These are phyloP conservation scores for Austrolebias charrua DNA, from an alignment of 2,797 vertebrate species.

Conservation along the genomic window DNA sequence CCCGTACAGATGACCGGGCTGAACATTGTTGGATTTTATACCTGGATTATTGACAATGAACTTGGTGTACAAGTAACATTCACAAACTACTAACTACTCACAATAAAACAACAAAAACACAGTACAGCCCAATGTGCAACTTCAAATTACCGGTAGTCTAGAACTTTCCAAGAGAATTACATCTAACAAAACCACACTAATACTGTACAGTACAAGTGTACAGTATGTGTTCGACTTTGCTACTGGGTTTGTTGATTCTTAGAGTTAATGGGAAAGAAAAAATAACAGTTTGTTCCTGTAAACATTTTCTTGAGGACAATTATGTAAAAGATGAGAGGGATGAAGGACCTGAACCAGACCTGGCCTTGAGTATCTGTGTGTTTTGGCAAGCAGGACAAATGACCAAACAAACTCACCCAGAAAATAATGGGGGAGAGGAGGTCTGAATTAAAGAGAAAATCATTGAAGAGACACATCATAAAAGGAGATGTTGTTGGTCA, in stretches of 20 bases:
- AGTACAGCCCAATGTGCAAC: too few relatives aligned
- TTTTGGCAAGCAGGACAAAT: slow-evolving; percentile 60
- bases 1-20: too few relatives aligned
- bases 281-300: slow-evolving; percentile 56
- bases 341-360: slow-evolving; percentile 48
- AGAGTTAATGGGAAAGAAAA: slow-evolving; percentile 47
- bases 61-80: neutral
- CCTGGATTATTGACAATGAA: too few relatives aligned
- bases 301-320: slow-evolving; percentile 51
- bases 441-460: slow-evolving; percentile 40
- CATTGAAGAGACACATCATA: slow-evolving; percentile 13
- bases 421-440: slow-evolving; percentile 25
- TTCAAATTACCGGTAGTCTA: too few relatives aligned
- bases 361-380: slow-evolving; percentile 62
- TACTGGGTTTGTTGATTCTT: slow-evolving; percentile 39
- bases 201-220: neutral
- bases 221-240: slow-evolving; percentile 16
- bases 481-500: slow-evolving; percentile 1
- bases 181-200: too few relatives aligned
- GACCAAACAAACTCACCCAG: slow-evolving; percentile 55
- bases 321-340: slow-evolving; percentile 20
- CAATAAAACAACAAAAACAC: neutral
- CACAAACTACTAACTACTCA: neutral
- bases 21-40: too few relatives aligned
- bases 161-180: too few relatives aligned